Evolutionary conservation across 2,888 invertebrate genomes (phyloP).

Genomic region (Vandiemenella viatica): DNA sequence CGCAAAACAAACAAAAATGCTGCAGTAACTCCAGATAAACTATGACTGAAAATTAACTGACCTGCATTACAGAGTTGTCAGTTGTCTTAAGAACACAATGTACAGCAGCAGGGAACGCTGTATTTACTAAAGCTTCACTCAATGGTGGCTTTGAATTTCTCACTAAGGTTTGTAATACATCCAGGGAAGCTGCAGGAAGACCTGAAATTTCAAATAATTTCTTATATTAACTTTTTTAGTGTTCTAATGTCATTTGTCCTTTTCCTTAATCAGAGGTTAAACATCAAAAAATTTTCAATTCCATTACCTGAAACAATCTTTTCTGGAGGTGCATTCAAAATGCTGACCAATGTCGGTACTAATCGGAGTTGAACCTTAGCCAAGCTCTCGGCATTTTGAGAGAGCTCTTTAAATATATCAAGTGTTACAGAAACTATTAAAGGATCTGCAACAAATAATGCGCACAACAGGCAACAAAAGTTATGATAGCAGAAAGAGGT

Average conservation of each 20-base stretch:
- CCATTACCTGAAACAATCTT: conserved; percentile 30
- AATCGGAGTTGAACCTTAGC: conserved; percentile 44
- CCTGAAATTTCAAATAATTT: conserved; percentile 21
- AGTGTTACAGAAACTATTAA: conserved; percentile 43
- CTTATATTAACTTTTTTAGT: too few relatives aligned
- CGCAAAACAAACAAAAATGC: too few relatives aligned
- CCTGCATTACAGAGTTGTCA: conserved; percentile 46
- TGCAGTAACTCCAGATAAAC: too few relatives aligned
- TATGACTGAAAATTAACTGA: too few relatives aligned
- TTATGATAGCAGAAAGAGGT: too few relatives aligned
- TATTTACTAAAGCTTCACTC: conserved; percentile 39
- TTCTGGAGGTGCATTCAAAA: conserved; percentile 32
- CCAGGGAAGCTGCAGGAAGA: conserved; percentile 40
- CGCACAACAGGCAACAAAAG: too few relatives aligned
- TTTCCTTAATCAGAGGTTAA: too few relatives aligned
- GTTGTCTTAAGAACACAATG: conserved; percentile 46
- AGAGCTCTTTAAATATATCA: conserved; percentile 46
- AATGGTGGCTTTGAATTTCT: conserved; percentile 44
- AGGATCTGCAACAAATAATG: conserved; percentile 34
- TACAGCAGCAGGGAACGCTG: conserved; percentile 48
- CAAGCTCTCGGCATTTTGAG: conserved; percentile 41
- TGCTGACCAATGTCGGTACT: conserved; percentile 47
- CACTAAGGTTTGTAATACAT: conserved; percentile 47
- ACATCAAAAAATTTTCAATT: too few relatives aligned
- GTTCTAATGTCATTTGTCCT: too few relatives aligned